Evolutionary conservation across 2,113 vertebrate genomes (phyloP).

Genomic region (Oncorhynchus nerka): DNA sequence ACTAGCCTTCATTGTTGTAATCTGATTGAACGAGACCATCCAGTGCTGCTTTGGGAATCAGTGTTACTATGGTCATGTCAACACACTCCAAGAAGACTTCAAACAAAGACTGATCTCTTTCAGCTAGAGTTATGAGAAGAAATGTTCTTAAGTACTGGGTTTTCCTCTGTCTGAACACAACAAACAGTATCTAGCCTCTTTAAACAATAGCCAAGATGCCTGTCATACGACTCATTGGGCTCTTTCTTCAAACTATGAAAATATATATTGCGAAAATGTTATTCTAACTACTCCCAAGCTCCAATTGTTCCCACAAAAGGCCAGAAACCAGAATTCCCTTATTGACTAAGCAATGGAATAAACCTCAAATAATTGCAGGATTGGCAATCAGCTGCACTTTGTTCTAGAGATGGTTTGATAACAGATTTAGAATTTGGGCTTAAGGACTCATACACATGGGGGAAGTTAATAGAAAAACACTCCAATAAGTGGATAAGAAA

Average conservation of each 20-base stretch:
- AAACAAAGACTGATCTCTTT: constrained; percentile 45
- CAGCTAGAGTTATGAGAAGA: constrained; percentile 35
- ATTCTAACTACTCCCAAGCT: constrained; percentile 9
- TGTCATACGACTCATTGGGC: constrained; percentile 16
- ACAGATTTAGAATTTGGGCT: not conserved
- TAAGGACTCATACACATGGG: constrained; percentile 4
- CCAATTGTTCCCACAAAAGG: constrained; percentile 1
- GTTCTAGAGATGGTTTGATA: constrained; percentile 1
- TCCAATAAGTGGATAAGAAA: constrained; percentile 2
- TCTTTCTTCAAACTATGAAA: constrained; percentile 16
- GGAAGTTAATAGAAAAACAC: not conserved
- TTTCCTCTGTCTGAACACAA: constrained; percentile 8
- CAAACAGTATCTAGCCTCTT: constrained; percentile 14
- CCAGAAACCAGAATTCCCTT: not conserved
- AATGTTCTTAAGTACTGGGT: constrained; percentile 18
- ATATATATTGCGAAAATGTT: constrained; percentile 25
- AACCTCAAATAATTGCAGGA: not conserved
- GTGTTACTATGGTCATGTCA: constrained; percentile 19
- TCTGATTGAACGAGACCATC: not conserved
- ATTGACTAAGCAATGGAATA: not conserved
- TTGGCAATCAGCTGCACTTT: not conserved
- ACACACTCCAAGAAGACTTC: constrained; percentile 43
- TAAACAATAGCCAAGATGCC: constrained; percentile 23
- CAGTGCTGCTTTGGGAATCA: constrained; percentile 1
- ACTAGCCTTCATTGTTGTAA: not conserved